These are phyloP conservation scores for Dendroctonus ponderosae DNA, from an alignment of 1,140 invertebrate species.

Conservation along the genomic window DNA sequence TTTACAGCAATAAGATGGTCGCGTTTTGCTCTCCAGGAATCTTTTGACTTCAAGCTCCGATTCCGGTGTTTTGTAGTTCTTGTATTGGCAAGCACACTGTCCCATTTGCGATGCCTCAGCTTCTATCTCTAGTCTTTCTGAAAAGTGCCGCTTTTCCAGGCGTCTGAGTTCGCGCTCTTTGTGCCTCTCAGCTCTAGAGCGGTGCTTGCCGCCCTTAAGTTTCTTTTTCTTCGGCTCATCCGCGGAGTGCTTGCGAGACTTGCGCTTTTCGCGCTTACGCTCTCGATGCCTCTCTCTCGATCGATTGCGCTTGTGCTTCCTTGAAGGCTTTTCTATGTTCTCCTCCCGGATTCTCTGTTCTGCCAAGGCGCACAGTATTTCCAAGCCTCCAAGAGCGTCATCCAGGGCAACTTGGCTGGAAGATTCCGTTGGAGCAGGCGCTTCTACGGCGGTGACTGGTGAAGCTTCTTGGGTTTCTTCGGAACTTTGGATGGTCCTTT, in stretches of 20 bases:
- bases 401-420: slow-evolving; percentile 35
- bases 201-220: slow-evolving; percentile 37
- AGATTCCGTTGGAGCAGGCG: background rate
- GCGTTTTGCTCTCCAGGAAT: slow-evolving; percentile 51
- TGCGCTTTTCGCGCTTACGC: slow-evolving; percentile 40
- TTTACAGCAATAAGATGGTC: slow-evolving; percentile 43
- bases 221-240: slow-evolving; percentile 43
- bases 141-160: slow-evolving; percentile 19
- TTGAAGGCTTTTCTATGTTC: slow-evolving; percentile 53
- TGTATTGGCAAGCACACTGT: slow-evolving; percentile 38
- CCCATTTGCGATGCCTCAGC: too few species aligned
- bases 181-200: slow-evolving; percentile 22
- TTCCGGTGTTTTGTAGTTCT: slow-evolving; percentile 51
- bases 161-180: slow-evolving; percentile 36
- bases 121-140: slow-evolving; percentile 26
- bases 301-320: slow-evolving; percentile 32
- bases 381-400: slow-evolving; percentile 67
- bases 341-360: slow-evolving; percentile 82
- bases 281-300: slow-evolving; percentile 38
- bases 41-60: slow-evolving; percentile 54
- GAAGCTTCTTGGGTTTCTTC: slow-evolving; percentile 20
- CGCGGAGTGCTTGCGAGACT: slow-evolving; percentile 41
- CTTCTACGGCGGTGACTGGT: slow-evolving; percentile 7
- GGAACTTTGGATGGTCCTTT: slow-evolving; percentile 44
- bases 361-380: slow-evolving; percentile 78